A percentile compares a stretch with the other conserved stretches of the same genome.
These are phyloP conservation scores for Nesoenas mayeri DNA, from an alignment of 2,113 vertebrate genomes.

Conservation along the genomic window DNA sequence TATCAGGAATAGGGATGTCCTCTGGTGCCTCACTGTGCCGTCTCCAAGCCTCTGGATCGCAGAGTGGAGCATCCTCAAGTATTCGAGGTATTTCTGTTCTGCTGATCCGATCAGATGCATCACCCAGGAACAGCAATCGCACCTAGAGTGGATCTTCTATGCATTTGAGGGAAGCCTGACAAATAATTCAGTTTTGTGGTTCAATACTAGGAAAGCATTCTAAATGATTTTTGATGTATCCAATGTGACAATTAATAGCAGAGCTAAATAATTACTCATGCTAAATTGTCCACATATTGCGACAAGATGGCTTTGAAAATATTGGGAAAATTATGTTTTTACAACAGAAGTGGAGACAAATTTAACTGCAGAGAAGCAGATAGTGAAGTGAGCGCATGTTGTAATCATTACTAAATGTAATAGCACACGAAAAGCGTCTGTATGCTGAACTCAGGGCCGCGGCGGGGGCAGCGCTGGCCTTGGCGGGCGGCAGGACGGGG, in stretches of 20 bases:
- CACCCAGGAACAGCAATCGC: not conserved
- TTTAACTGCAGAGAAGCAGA: not conserved
- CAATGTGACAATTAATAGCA: not conserved
- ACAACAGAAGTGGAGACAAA: not conserved
- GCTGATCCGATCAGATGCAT: accelerated
- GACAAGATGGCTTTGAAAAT: not conserved
- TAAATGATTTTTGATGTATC: not conserved
- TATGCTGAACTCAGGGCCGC: not conserved
- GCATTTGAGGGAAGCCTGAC: not conserved
- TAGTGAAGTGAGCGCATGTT: not conserved
- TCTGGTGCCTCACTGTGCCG: not conserved
- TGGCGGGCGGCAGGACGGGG: not conserved
- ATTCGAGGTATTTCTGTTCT: not conserved
- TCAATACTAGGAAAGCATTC: not conserved
- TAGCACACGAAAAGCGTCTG: accelerated
- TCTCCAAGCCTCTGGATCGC: too few relatives aligned
- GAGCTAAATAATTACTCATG: not conserved
- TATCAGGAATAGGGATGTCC: not conserved
- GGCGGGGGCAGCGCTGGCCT: not conserved
- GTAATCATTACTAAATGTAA: not conserved
- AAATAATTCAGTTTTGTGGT: accelerated
- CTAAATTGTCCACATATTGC: not conserved
- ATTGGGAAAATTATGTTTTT: accelerated
- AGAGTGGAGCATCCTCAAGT: not conserved
- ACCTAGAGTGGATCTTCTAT: accelerated